These are phyloP conservation scores for Rambutsinella grinnellia DNA, from an alignment of 2,888 invertebrate genomes.

Conservation along the genomic window DNA sequence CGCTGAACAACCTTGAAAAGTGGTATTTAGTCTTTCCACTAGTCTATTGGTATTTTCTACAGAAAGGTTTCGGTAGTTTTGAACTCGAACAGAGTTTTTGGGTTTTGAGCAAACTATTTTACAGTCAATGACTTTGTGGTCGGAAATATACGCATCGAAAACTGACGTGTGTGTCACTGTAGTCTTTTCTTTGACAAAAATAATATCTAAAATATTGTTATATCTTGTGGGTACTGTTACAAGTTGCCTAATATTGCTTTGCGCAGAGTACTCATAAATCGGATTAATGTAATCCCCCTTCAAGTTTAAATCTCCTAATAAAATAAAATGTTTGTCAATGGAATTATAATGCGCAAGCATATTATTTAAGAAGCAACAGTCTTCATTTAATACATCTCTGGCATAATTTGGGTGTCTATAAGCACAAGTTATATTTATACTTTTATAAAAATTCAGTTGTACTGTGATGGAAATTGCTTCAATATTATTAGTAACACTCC, in stretches of 20 bases:
- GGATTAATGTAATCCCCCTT: background rate
- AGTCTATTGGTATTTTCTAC: background rate
- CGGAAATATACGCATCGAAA: background rate
- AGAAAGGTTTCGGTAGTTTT: background rate
- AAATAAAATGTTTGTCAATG: no score
- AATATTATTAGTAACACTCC: slow-evolving; percentile 1
- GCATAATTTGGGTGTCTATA: slow-evolving; percentile 3
- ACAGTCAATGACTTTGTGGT: background rate
- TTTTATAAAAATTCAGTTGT: background rate
- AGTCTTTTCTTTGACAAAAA: background rate
- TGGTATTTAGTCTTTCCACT: background rate
- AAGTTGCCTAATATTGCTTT: background rate
- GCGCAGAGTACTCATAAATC: background rate
- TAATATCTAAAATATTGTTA: slow-evolving; percentile 2
- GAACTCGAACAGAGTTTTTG: background rate
- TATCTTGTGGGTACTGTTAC: background rate
- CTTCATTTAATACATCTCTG: background rate
- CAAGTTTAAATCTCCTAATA: background rate
- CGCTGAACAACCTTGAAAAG: background rate
- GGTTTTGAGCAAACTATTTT: background rate
- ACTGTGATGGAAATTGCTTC: background rate
- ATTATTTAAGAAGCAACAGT: background rate
- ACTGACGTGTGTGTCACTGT: background rate
- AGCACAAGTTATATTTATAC: background rate
- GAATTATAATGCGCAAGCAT: background rate